Percentiles rank a stretch among this genome's conserved stretches.
Evolutionary conservation across 2,888 invertebrate genomes (phyloP).

Genomic region (Cheiracanthium punctorium): DNA sequence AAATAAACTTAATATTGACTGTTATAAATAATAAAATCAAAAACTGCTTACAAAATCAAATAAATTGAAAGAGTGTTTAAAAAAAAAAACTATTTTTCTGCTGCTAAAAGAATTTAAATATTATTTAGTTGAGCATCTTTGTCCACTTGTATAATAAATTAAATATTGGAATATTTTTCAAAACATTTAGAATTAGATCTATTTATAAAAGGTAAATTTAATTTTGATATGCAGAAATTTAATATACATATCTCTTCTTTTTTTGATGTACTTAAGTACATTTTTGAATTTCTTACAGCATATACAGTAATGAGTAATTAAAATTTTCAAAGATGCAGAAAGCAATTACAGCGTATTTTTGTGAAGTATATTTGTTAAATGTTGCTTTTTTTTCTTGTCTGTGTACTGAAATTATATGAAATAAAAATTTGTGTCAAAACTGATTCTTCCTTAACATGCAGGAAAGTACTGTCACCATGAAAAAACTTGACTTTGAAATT

Average conservation of each 20-base stretch:
- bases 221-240: slow-evolving; percentile 41
- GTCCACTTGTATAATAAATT: slow-evolving; percentile 47
- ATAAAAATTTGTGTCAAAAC: slow-evolving; percentile 1
- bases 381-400: slow-evolving; percentile 56
- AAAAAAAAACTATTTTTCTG: slow-evolving; percentile 3
- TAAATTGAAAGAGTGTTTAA: too few relatives aligned
- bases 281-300: slow-evolving; percentile 43
- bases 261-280: slow-evolving; percentile 14
- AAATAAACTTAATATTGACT: too few relatives aligned
- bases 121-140: neutral
- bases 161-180: slow-evolving; percentile 60
- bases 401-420: slow-evolving; percentile 37
- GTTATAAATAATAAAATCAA: too few relatives aligned
- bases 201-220: slow-evolving; percentile 32
- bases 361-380: slow-evolving; percentile 63
- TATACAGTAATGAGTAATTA: slow-evolving; percentile 19
- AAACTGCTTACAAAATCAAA: too few relatives aligned
- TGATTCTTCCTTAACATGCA: neutral
- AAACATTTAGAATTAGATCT: slow-evolving; percentile 7
- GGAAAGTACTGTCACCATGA: too few relatives aligned
- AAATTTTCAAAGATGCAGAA: slow-evolving; percentile 25
- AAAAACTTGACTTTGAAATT: too few relatives aligned
- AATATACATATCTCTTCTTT: slow-evolving; percentile 49
- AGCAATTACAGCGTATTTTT: slow-evolving; percentile 57
- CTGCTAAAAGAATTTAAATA: neutral